These are phyloP conservation scores for Scaeva pyrastri DNA, from an alignment of 2,888 invertebrate genomes.

Conservation along the genomic window DNA sequence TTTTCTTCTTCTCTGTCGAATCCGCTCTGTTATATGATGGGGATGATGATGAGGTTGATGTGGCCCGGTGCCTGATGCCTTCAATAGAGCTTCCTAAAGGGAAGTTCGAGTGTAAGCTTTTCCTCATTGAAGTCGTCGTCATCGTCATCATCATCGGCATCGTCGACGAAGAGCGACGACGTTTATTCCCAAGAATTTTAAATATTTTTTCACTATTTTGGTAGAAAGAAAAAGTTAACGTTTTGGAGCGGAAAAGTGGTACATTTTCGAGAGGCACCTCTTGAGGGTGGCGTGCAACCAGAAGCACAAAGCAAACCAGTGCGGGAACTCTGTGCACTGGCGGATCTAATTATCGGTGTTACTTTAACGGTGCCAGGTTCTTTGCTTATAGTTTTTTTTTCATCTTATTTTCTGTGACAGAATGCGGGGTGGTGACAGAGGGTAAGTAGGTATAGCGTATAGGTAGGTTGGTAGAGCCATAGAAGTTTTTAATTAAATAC, in stretches of 20 bases:
- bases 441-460: too few species aligned
- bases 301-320: constrained; percentile 24
- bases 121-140: constrained; percentile 18
- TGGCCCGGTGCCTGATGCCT: constrained; percentile 23
- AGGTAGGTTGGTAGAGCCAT: too few species aligned
- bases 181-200: constrained; percentile 44
- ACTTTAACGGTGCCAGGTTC: constrained; percentile 42
- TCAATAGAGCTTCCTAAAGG: constrained; percentile 56
- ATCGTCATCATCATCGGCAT: background rate
- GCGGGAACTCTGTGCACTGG: constrained; percentile 58
- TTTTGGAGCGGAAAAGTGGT: constrained; percentile 75
- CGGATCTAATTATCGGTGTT: constrained; percentile 74
- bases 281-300: constrained; percentile 24
- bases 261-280: constrained; percentile 61
- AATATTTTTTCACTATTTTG: constrained; percentile 36
- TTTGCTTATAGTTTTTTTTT: constrained; percentile 9
- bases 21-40: constrained; percentile 1
- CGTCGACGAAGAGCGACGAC: background rate
- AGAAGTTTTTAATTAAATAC: constrained; percentile 69
- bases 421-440: background rate
- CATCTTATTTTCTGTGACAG: constrained; percentile 8
- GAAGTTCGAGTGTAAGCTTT: constrained; percentile 47
- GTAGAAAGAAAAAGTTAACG: constrained; percentile 51
- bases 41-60: constrained; percentile 20
- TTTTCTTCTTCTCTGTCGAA: background rate